These are phyloP conservation scores for Eustalomyia histrio DNA, from an alignment of 2,888 invertebrate species.

Conservation along the genomic window DNA sequence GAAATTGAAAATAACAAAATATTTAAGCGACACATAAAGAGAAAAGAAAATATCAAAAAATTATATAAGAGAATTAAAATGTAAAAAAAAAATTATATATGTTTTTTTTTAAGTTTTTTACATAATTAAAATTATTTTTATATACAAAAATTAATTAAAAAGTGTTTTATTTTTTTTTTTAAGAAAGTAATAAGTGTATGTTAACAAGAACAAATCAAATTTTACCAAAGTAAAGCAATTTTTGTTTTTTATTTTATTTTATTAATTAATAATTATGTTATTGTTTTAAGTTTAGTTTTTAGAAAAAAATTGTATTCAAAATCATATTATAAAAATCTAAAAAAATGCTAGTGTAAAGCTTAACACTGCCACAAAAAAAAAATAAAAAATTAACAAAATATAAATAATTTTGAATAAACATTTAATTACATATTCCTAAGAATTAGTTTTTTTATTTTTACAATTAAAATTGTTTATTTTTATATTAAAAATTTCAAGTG, in stretches of 20 bases:
- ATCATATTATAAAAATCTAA: constrained; percentile 23
- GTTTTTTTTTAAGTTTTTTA: neutral
- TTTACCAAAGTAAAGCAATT: constrained; percentile 75
- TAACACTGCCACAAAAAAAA: constrained; percentile 61
- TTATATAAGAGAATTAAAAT: neutral
- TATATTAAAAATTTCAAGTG: constrained; percentile 65
- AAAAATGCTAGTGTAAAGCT: constrained; percentile 51
- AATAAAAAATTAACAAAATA: constrained; percentile 50
- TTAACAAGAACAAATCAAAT: constrained; percentile 68
- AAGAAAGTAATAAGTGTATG: constrained; percentile 16
- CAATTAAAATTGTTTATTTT: constrained; percentile 60
- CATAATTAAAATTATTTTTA: neutral
- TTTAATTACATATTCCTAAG: constrained; percentile 17
- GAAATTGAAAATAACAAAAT: neutral
- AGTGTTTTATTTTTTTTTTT: constrained; percentile 23
- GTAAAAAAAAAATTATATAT: neutral
- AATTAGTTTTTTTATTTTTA: constrained; percentile 43
- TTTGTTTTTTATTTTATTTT: constrained; percentile 61
- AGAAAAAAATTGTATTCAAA: constrained; percentile 14
- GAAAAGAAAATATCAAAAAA: neutral
- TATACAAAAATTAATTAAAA: too few species aligned
- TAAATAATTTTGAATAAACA: constrained; percentile 13
- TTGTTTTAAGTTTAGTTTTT: constrained; percentile 24
- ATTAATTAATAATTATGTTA: constrained; percentile 47
- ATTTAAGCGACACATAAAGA: constrained; percentile 7